phyloP scores from a whole-genome alignment of 1,140 invertebrate genomes.

The Heterodera schachtii region DNA sequence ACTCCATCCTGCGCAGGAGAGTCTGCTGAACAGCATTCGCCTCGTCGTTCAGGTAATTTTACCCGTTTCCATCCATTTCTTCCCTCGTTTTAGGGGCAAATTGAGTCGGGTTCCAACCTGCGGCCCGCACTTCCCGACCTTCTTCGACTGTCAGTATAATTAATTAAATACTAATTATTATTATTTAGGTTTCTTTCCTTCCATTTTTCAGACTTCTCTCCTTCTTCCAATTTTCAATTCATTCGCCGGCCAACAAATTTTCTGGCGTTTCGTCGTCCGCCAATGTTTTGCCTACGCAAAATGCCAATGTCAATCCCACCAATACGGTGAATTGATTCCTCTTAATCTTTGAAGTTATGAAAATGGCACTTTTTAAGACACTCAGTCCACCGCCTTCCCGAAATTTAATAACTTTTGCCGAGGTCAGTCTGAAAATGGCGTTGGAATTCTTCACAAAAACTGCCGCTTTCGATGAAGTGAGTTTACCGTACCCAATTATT shows the following conservation, averaged over 20 bases:
- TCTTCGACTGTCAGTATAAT: constrained; percentile 34
- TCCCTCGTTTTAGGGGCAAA: constrained; percentile 48
- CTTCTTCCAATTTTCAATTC: constrained; percentile 55
- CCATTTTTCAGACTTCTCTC: constrained; percentile 8
- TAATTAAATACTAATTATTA: not conserved
- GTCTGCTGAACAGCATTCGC: constrained; percentile 53
- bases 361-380: constrained; percentile 9
- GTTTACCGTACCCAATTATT: not conserved
- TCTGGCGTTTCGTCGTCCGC: not conserved
- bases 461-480: constrained; percentile 45
- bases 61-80: constrained; percentile 23
- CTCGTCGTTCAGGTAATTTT: constrained; percentile 49
- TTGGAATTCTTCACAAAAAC: constrained; percentile 58
- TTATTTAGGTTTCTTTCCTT: not conserved
- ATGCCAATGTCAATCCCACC: not conserved
- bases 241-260: constrained; percentile 47
- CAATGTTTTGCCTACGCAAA: not conserved
- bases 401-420: constrained; percentile 59
- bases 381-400: constrained; percentile 42
- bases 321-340: not conserved
- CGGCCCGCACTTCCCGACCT: constrained; percentile 54
- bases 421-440: constrained; percentile 50
- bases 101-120: constrained; percentile 40
- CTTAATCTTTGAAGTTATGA: too few species aligned
- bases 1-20: constrained; percentile 59